Evolutionary conservation across 2,888 invertebrate genomes (phyloP), one percentile per base, ranked within the genome.

Genomic region (Tanytarsus gracilentus): DNA sequence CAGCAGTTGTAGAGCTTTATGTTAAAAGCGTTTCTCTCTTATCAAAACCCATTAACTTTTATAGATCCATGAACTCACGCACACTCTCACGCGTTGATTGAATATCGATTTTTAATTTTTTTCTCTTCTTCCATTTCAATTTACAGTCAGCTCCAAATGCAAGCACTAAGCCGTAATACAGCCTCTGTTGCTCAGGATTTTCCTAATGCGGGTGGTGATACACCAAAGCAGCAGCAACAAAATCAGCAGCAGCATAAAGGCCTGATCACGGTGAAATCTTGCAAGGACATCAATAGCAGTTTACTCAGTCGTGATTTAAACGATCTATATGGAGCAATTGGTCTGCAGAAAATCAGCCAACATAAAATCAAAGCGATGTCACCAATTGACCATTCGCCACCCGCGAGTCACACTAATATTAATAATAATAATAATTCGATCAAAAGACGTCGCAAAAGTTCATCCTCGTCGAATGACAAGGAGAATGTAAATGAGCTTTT

Each of bases 171-270:
- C 69, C 74, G 74, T 64, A 74, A 74, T 63, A 74, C 74, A 67
- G 72, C 74, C 69, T 73, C 73, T 65, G 74, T 74, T 70, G 75
- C 75, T 70, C 75, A 75, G 79, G 79, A 79, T 79, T 79, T 79
- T 79, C 79, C 76, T 79, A 79, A 80, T 75, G 79, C 79, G 79
- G 79, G 79, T 75, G 79, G 74, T 73, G 75, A 73, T 71, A 44
- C 36, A 11, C 21, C 27, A 26, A 11, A 36, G 30, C 25, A 50
- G 21, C 36, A 51, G 44, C 39, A 39, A 11, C 16, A 14, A 27
- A 60, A 21, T 21, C 50, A 61, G 16, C n/a, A 14, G 16, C n/a
- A 9, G n/a, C 11, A 9, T 33, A 33, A 44, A 44, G 44, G 44
- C 18, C 21, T 44, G 11, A 44, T 11, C 23, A 23, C 44, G 44